phyloP scores from a whole-genome alignment of 2,113 vertebrate species.

The Dromas ardeola region DNA sequence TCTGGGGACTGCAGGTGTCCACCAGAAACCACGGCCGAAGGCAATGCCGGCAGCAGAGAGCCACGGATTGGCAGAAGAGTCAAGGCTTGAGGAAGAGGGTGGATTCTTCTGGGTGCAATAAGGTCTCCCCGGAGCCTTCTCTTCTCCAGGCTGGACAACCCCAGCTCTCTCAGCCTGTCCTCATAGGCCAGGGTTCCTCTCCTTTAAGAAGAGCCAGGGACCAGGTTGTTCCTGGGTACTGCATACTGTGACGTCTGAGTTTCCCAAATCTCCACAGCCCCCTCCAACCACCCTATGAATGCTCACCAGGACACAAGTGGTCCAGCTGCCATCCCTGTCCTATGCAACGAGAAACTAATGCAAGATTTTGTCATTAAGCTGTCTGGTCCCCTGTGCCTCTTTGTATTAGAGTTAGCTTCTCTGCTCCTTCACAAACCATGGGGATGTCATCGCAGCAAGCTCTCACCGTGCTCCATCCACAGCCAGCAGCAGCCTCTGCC shows the following conservation, averaged over 20 bases:
- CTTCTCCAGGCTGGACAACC: background rate
- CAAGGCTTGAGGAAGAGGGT: too few relatives aligned
- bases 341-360: background rate
- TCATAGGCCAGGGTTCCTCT: background rate
- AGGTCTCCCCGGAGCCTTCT: background rate
- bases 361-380: background rate
- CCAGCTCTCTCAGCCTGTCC: background rate
- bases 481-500: background rate
- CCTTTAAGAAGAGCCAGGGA: background rate
- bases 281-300: background rate
- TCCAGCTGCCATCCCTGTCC: background rate
- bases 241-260: background rate
- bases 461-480: background rate
- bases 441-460: background rate
- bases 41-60: too few relatives aligned
- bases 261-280: fast-evolving
- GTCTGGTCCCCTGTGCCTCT: background rate
- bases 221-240: background rate
- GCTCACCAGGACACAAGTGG: background rate
- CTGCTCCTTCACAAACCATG: background rate
- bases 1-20: fast-evolving
- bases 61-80: background rate
- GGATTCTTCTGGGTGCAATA: background rate
- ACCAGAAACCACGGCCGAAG: background rate
- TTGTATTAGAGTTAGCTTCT: background rate